These are phyloP conservation scores for Calephelis nemesis DNA, from an alignment of 1,140 invertebrate genomes.

Conservation along the genomic window DNA sequence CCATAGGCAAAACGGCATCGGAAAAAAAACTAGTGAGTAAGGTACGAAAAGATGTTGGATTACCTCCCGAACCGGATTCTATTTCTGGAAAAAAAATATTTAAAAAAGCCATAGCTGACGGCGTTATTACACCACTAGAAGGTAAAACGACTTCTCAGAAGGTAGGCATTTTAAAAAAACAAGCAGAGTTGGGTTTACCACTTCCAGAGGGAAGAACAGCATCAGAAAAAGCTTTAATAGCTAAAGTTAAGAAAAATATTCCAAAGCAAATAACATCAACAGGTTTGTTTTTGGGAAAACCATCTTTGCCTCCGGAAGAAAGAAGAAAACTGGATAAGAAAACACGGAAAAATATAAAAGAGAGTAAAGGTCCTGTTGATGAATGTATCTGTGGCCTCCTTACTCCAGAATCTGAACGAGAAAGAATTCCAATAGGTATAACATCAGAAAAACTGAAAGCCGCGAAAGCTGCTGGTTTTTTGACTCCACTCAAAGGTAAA, in stretches of 20 bases:
- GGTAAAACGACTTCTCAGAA: slow-evolving; percentile 35
- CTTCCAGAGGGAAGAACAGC: slow-evolving; percentile 41
- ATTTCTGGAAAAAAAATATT: slow-evolving; percentile 34
- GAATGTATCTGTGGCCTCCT: slow-evolving; percentile 43
- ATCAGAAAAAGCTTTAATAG: slow-evolving; percentile 44
- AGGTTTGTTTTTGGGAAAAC: not conserved
- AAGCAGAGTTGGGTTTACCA: slow-evolving; percentile 32
- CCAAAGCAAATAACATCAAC: not conserved
- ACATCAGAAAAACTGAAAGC: slow-evolving; percentile 26
- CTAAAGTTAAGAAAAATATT: slow-evolving; percentile 28
- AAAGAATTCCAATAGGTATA: slow-evolving; percentile 19
- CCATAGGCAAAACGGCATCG: too few species aligned
- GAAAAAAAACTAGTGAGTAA: slow-evolving; percentile 16
- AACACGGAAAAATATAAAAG: slow-evolving; percentile 38
- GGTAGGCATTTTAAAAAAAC: slow-evolving; percentile 33
- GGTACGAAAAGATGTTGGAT: slow-evolving; percentile 38
- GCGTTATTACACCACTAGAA: slow-evolving; percentile 36
- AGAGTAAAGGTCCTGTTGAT: slow-evolving; percentile 38
- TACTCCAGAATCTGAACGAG: slow-evolving; percentile 31
- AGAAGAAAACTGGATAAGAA: slow-evolving; percentile 35
- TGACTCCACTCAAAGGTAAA: slow-evolving; percentile 39
- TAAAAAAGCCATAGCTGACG: slow-evolving; percentile 35
- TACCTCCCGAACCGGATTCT: slow-evolving; percentile 37
- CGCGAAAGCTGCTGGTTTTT: slow-evolving; percentile 30
- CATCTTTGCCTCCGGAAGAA: slow-evolving; percentile 32